Base-by-base conservation (phyloP, 2,888 invertebrate genomes). In the Aphidoletes aphidimyza region DNA sequence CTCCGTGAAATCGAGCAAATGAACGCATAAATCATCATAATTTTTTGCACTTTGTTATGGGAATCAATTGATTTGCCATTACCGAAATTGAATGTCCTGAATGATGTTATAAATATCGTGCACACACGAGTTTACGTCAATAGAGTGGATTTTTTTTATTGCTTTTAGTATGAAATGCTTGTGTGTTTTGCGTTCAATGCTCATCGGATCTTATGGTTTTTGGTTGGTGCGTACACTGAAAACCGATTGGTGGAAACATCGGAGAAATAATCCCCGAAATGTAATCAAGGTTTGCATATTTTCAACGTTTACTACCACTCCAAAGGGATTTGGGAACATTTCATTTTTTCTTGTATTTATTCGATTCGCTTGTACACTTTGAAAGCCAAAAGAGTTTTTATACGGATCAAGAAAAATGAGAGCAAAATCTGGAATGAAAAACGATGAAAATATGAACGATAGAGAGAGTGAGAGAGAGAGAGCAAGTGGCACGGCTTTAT, bases 41-140 rank as follows among this genome's bases (percentile, higher is more conserved):
- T 22, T 69, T 30, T 69, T 69, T 30, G 30, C 69, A 69, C 30
- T 30, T 30, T 69, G 30, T 30, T 69, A 69, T 69, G 3, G 11
- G n/a, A 69, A 69, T 69, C 30, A 69, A 69, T 69, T 69, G 69
- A 69, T 69, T 69, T 69, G 30, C 30, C 69, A 69, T 69, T 69
- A 69, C 69, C 30, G 69, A 69, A 69, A 69, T 69, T 69, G 69
- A 69, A 69, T 11, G 30, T 69, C 34, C 69, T 30, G 69, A 69
- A 69, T 30, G 14, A 69, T 69, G 69, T 30, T 69, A 69, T 69
- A 69, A 69, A 69, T 69, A 30, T 69, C 30, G 30, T 42, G 6
- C 8, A 6, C 14, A 42, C 42, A 14, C 14, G 42, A 42, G n/a
- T n/a, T n/a, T n/a, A n/a, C n/a, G 5, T 54, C 3, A 54, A 54